A percentile compares a stretch with the other conserved stretches of the same genome.
Conservation (phyloP, 2,888 invertebrate species). For the Meteorus cinctellus region DNA sequence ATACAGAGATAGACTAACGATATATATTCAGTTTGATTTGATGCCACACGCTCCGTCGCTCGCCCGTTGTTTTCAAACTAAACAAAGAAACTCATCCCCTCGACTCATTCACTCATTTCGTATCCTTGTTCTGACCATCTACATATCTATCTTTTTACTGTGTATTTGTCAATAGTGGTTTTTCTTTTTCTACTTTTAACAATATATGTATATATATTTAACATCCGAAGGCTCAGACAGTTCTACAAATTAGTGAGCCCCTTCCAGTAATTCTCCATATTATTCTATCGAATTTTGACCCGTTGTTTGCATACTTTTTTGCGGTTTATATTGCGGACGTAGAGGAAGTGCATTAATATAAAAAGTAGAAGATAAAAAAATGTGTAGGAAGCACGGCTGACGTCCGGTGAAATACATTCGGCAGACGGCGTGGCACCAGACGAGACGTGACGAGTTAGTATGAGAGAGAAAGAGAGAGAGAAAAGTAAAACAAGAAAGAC, state of each 20-base stretch:
- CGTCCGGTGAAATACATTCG: conserved; percentile 49
- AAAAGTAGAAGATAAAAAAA: not conserved
- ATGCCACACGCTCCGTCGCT: conserved; percentile 66
- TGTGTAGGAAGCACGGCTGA: conserved; percentile 17
- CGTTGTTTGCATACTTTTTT: conserved; percentile 1
- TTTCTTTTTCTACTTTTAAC: not conserved
- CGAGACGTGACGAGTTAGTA: conserved; percentile 6
- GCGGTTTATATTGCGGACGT: not conserved
- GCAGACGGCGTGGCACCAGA: conserved; percentile 69
- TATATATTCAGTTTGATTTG: conserved; percentile 62
- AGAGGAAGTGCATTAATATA: not conserved
- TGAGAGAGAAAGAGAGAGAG: conserved; percentile 33
- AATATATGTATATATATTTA: not conserved
- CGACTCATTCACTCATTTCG: conserved; percentile 31
- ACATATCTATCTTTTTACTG: not conserved
- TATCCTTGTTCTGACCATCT: conserved; percentile 32
- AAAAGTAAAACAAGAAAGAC: conserved; percentile 19
- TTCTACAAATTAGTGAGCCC: conserved; percentile 17
- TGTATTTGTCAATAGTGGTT: not conserved
- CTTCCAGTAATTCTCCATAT: not conserved
- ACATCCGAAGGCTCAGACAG: not conserved
- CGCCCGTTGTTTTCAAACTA: conserved; percentile 67
- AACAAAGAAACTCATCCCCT: conserved; percentile 67
- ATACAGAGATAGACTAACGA: too few relatives aligned
- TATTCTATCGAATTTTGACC: conserved; percentile 3